Evolutionary conservation across 2,113 vertebrate genomes (phyloP).

Genomic region (Amphiprion ocellaris): DNA sequence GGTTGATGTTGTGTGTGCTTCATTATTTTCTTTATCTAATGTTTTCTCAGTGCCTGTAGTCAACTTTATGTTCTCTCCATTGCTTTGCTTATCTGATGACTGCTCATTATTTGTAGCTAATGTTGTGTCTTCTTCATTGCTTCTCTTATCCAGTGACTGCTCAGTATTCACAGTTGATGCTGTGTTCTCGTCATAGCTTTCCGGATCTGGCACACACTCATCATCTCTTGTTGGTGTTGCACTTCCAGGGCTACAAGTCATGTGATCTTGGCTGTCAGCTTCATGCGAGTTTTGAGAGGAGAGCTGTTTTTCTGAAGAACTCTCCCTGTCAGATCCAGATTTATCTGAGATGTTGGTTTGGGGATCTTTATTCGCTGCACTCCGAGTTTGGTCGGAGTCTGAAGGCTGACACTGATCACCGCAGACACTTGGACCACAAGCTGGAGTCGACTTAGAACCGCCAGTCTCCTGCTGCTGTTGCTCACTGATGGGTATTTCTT

Average conservation of each 20-base stretch:
- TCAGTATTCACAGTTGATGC: background rate
- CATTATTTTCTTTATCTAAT: too few relatives aligned
- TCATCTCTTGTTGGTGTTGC: background rate
- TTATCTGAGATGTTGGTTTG: background rate
- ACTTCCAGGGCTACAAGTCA: background rate
- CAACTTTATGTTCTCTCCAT: background rate
- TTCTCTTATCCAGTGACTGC: too few relatives aligned
- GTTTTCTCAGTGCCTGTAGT: background rate
- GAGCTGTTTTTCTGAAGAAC: background rate
- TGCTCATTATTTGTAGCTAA: background rate
- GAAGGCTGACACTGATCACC: conserved; percentile 1
- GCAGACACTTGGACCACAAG: background rate
- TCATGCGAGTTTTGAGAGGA: background rate
- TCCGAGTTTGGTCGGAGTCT: background rate
- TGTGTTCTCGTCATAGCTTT: background rate
- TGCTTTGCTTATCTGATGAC: background rate
- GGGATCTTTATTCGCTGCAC: background rate
- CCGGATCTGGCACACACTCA: background rate
- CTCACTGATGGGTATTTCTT: conserved; percentile 49
- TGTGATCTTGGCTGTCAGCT: conserved; percentile 15
- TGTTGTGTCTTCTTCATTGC: background rate
- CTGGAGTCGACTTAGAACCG: background rate
- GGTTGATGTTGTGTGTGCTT: background rate
- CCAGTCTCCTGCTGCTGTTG: conserved; percentile 2
- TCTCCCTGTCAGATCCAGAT: background rate